Base-by-base conservation (phyloP, 2,888 invertebrate genomes). In the Peribatodes rhomboidaria region DNA sequence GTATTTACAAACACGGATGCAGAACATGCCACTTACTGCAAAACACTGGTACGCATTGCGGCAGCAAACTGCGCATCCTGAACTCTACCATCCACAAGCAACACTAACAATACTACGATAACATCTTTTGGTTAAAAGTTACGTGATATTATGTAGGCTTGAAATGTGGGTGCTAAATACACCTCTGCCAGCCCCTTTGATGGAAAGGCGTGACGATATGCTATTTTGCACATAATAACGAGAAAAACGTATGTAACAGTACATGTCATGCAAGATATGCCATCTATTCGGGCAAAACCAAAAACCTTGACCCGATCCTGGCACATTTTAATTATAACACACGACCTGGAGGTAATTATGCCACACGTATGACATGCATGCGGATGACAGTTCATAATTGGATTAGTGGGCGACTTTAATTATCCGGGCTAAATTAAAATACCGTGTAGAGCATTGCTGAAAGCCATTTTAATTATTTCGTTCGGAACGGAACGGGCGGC, bases 271-370 rank as follows among this genome's bases (percentile, higher is more conserved):
- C 13, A 22, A 22, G 44, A 10, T 1, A 9, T 18, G 18, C 22
- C 22, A 46, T 31, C 31, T 31, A 31, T 31, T 47, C 22, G 0
- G 11, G 4, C 10, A 42, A 11, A 20, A 7, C n/a, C 22, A 14
- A 50, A 58, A 42, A 18, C 71, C 80, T 80, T 56, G 69, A 60
- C 73, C 62, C 65, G 60, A 66, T 60, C 59, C 60, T 70, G 73
- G 72, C 74, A 78, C 70, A 67, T 71, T 71, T 73, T 75, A 70
- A 71, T 63, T 68, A 55, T 65, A 61, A 71, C 76, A 82, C 80
- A 81, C 79, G 37, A 79, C 68, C 64, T 67, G 71, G 77, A 76
- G 76, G 79, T 77, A 76, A 70, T 69, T 62, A 71, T 59, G 35
- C 2, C 16, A 44, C 50, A 35, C 46, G 20, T 54, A 55, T 49